Conservation (phyloP, 2,113 vertebrate species). For the Tachysurus vachellii region DNA sequence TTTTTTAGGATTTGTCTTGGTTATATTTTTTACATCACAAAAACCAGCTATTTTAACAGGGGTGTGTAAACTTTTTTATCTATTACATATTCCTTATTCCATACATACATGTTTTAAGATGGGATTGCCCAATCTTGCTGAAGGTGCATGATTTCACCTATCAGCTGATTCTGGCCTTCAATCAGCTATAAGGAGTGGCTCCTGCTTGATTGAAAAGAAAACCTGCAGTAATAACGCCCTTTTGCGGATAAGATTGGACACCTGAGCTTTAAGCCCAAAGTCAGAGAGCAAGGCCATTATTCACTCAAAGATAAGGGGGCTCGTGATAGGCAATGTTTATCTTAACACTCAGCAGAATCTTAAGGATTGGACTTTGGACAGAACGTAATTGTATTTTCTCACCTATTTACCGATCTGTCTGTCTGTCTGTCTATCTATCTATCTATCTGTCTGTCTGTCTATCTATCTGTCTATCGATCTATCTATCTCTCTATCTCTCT, state of each 20-base stretch:
- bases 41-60: too few relatives aligned
- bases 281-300: slow-evolving; percentile 30
- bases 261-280: neutral
- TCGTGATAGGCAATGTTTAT: slow-evolving; percentile 28
- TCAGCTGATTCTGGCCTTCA: neutral
- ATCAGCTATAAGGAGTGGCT: neutral
- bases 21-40: too few relatives aligned
- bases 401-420: neutral
- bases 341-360: neutral
- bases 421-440: neutral
- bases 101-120: neutral
- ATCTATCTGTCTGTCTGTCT: neutral
- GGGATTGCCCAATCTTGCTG: neutral
- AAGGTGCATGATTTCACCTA: neutral
- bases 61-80: too few relatives aligned
- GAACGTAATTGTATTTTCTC: slow-evolving; percentile 3
- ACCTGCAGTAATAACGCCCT: neutral
- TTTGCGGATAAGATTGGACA: neutral
- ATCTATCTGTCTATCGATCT: neutral
- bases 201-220: neutral
- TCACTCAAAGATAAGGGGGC: slow-evolving; percentile 32
- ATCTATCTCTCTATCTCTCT: too few relatives aligned
- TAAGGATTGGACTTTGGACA: slow-evolving; percentile 28
- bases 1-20: too few relatives aligned
- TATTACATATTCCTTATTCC: neutral